Evolutionary conservation across 2,888 invertebrate genomes (phyloP).

Genomic region (Lissonota sp.): DNA sequence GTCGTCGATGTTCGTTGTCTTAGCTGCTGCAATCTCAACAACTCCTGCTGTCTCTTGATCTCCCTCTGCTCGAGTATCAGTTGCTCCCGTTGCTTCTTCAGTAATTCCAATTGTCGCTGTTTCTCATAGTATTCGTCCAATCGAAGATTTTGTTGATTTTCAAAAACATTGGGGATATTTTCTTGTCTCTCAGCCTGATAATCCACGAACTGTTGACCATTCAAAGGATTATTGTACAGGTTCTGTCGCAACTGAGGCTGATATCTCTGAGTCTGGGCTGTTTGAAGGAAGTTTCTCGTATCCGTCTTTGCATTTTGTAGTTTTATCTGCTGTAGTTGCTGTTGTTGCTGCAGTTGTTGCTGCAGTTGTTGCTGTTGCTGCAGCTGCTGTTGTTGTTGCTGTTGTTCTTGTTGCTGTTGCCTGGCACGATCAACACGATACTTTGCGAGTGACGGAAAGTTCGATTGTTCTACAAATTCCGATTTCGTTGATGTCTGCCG

Average conservation of each 20-base stretch:
- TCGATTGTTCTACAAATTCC: slow-evolving; percentile 58
- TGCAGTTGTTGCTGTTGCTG: slow-evolving; percentile 73
- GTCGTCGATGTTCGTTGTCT: slow-evolving; percentile 85
- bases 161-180: slow-evolving; percentile 83
- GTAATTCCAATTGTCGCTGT: slow-evolving; percentile 87
- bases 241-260: slow-evolving; percentile 62
- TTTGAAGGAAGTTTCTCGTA: slow-evolving; percentile 51
- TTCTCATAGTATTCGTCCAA: slow-evolving; percentile 86
- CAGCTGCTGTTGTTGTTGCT: slow-evolving; percentile 72
- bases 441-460: slow-evolving; percentile 75
- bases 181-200: slow-evolving; percentile 63
- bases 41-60: slow-evolving; percentile 91
- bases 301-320: slow-evolving; percentile 63
- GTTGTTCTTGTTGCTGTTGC: slow-evolving; percentile 68
- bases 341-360: slow-evolving; percentile 74
- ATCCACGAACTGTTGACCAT: slow-evolving; percentile 68
- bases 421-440: slow-evolving; percentile 78
- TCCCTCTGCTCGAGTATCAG: slow-evolving; percentile 92
- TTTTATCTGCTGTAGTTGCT: slow-evolving; percentile 71
- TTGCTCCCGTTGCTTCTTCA: slow-evolving; percentile 90
- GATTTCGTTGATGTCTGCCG: slow-evolving; percentile 52
- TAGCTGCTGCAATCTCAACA: slow-evolving; percentile 90
- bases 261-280: slow-evolving; percentile 57
- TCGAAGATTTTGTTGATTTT: slow-evolving; percentile 85
- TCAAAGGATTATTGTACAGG: slow-evolving; percentile 59